Base-by-base conservation (phyloP, 1,140 invertebrate genomes). In the Agrypnia vestita region DNA sequence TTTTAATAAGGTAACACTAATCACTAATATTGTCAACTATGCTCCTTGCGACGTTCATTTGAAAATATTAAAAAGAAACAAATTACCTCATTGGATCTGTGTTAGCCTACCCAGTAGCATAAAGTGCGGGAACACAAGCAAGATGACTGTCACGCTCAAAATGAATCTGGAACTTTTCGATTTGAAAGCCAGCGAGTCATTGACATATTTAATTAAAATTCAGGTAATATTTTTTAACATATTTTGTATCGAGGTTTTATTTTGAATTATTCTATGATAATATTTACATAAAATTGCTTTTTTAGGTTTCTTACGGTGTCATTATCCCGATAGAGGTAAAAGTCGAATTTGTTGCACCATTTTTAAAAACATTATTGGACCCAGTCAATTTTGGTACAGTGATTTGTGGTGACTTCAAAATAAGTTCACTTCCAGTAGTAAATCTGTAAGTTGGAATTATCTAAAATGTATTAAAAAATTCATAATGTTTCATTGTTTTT, bases 361-460 rank as follows among this genome's bases (percentile, higher is more conserved):
- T 56, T 55, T 11, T 74, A 17, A 43, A 44, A 17, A 62, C 74
- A 43, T 47, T 62, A 0, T 7, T n/a, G 12, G n/a, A 49, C 21
- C 17, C 25, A 1, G 19, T 76, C 10, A 19, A 47, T 17, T 76
- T 76, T 47, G 12, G 21, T 1, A 19, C n/a, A 9, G 46, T 76
- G 1, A 62, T 62, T 49, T 76, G 56, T 49, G 74, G 74, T 4
- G 56, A 61, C 19, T 76, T 76, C 43, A 76, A 76, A 62, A 35
- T 76, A 76, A 56, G 35, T 9, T 76, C 74, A 3, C 15, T 76
- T 13, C 74, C 74, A 19, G 15, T 76, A 3, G 55, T 62, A 17
- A 76, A 76, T 76, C 0, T 62, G 74, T 76, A 62, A 76, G 74
- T 76, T 15, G 8, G 11, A 9, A 51, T 51, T 6, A 6, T 35